A percentile compares a stretch with the other conserved stretches of the same genome.
Evolutionary conservation across 2,797 vertebrate genomes (phyloP).

Genomic region (Halcyon chelicuti): DNA sequence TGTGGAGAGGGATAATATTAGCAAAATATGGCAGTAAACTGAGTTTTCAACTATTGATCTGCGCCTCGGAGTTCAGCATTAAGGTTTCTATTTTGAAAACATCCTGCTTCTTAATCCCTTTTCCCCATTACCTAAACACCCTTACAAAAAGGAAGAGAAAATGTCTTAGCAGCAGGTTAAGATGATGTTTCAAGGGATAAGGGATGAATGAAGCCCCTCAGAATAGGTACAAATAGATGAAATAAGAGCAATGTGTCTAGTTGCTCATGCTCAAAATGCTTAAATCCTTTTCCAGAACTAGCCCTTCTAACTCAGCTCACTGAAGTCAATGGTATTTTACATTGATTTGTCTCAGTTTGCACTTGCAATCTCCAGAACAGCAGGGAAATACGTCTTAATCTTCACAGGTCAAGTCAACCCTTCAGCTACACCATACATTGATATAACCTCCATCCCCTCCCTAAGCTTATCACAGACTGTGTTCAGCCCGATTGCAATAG

Average conservation of each 20-base stretch:
- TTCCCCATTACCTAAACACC: not conserved
- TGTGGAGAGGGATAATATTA: not conserved
- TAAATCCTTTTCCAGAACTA: not conserved
- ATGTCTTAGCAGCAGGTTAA: not conserved
- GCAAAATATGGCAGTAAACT: not conserved
- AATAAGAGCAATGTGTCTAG: not conserved
- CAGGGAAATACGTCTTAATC: not conserved
- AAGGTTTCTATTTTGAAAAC: slow-evolving; percentile 24
- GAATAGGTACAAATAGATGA: not conserved
- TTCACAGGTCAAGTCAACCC: not conserved
- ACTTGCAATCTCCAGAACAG: not conserved
- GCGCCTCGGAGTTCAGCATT: not conserved
- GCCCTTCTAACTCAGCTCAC: not conserved
- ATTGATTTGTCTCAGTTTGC: not conserved
- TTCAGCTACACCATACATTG: not conserved
- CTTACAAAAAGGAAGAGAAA: not conserved
- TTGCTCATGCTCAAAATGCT: not conserved
- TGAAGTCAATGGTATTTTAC: not conserved
- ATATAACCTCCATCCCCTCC: not conserved
- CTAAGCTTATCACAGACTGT: not conserved
- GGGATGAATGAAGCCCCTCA: not conserved
- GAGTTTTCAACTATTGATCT: slow-evolving; percentile 17
- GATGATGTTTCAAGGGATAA: not conserved
- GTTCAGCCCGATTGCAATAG: not conserved
- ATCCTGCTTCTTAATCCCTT: not conserved